These are phyloP conservation scores for Petrocephalus zakoni DNA, from an alignment of 2,113 vertebrate species.

Conservation along the genomic window DNA sequence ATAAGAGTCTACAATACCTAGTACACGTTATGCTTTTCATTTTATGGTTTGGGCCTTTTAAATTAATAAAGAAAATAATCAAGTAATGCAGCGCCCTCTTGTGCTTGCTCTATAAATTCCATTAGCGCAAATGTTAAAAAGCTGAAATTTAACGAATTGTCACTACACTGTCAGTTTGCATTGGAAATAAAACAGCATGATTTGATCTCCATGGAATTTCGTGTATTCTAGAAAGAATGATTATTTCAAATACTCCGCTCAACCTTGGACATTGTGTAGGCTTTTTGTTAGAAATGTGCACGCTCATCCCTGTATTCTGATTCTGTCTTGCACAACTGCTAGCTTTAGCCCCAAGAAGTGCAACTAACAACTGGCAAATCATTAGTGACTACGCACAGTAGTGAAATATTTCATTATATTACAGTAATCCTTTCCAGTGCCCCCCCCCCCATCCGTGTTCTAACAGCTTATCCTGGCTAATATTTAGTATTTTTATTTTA, in stretches of 20 bases:
- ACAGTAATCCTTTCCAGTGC: not conserved
- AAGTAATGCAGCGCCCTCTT: slow-evolving; percentile 21
- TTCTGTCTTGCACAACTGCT: not conserved
- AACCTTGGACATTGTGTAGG: not conserved
- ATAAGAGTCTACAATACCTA: not conserved
- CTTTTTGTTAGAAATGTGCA: not conserved
- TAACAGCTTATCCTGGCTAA: not conserved
- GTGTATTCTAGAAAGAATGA: not conserved
- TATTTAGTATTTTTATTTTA: not conserved
- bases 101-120: slow-evolving; percentile 2
- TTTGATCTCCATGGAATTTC: not conserved
- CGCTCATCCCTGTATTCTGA: not conserved
- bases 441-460: not conserved
- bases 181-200: not conserved
- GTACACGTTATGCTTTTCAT: not conserved
- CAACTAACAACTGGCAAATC: not conserved
- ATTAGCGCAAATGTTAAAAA: not conserved
- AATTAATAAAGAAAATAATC: not conserved
- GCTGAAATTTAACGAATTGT: not conserved
- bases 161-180: not conserved
- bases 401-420: not conserved
- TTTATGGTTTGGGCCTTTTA: not conserved
- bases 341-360: not conserved
- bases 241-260: not conserved
- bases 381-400: not conserved